Conservation (phyloP, 2,797 vertebrate species). For the Myripristis jacobus region DNA sequence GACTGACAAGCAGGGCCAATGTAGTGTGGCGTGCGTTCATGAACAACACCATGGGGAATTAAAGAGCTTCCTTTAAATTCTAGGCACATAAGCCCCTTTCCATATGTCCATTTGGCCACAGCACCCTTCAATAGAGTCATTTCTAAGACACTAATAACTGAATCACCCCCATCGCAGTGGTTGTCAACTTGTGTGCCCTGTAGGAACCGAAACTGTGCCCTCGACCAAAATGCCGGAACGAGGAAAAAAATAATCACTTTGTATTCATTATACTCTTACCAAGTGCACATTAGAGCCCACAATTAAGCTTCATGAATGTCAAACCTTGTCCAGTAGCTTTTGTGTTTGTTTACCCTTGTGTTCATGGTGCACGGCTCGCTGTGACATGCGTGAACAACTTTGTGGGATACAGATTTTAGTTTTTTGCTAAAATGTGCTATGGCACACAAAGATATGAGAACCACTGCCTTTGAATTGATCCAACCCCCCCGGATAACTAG, state of each 20-base stretch:
- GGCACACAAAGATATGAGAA: constrained; percentile 12
- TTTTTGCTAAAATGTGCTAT: neutral
- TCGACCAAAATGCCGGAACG: neutral
- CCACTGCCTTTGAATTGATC: neutral
- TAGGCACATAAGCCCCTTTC: constrained; percentile 9
- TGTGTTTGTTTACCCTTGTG: neutral
- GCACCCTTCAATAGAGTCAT: neutral
- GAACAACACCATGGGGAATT: constrained; percentile 40
- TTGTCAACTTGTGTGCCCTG: constrained; percentile 4
- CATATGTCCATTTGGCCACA: neutral
- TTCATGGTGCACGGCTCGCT: neutral
- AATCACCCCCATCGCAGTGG: neutral
- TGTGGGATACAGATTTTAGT: neutral
- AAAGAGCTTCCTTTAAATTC: constrained; percentile 18
- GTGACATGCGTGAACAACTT: neutral
- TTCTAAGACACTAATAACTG: neutral
- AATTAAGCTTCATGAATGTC: too few species aligned
- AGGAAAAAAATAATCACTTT: too few species aligned
- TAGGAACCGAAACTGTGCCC: neutral
- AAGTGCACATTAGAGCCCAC: too few species aligned
- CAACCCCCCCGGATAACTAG: neutral
- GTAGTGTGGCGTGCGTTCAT: constrained; percentile 72
- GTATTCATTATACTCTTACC: too few species aligned
- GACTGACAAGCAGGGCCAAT: constrained; percentile 68
- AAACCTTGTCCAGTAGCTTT: neutral